Conservation (phyloP, 1,140 invertebrate genomes). For the Schlechtendalia chinensis region DNA sequence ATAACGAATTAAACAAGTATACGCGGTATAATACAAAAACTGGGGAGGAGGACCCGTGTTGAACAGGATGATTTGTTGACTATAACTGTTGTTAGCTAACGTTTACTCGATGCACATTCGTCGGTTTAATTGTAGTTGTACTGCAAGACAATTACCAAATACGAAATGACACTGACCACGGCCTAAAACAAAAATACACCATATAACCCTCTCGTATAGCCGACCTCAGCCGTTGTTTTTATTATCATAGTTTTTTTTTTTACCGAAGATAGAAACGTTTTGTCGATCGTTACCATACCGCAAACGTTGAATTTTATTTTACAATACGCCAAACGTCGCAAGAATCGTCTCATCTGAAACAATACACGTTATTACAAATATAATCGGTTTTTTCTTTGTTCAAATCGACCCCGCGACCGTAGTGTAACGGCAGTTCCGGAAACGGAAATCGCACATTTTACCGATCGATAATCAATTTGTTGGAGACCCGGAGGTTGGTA, state of each 20-base stretch:
- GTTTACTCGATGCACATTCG: background rate
- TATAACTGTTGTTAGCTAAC: too few species aligned
- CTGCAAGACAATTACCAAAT: conserved; percentile 45
- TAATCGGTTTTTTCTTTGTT: too few species aligned
- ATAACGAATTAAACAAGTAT: too few species aligned
- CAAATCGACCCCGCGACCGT: too few species aligned
- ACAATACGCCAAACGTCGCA: background rate
- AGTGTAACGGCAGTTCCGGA: too few species aligned
- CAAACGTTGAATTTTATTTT: conserved; percentile 34
- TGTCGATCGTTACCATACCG: conserved; percentile 33
- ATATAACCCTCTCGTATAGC: background rate
- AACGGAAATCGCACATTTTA: too few species aligned
- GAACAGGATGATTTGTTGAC: too few species aligned
- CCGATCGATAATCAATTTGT: too few species aligned
- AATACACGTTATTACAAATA: background rate
- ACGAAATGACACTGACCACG: conserved; percentile 24
- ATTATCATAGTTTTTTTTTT: background rate
- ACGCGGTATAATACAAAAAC: too few species aligned
- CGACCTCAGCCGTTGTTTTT: background rate
- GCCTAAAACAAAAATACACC: conserved; percentile 15
- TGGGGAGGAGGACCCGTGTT: too few species aligned
- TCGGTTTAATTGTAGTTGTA: conserved; percentile 43
- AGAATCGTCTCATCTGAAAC: conserved; percentile 31
- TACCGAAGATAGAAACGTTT: conserved; percentile 39
- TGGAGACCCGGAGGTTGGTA: too few species aligned